A percentile compares a stretch with the other conserved stretches of the same genome.
phyloP scores from a whole-genome alignment of 2,888 invertebrate species.

The Phalangium opilio region DNA sequence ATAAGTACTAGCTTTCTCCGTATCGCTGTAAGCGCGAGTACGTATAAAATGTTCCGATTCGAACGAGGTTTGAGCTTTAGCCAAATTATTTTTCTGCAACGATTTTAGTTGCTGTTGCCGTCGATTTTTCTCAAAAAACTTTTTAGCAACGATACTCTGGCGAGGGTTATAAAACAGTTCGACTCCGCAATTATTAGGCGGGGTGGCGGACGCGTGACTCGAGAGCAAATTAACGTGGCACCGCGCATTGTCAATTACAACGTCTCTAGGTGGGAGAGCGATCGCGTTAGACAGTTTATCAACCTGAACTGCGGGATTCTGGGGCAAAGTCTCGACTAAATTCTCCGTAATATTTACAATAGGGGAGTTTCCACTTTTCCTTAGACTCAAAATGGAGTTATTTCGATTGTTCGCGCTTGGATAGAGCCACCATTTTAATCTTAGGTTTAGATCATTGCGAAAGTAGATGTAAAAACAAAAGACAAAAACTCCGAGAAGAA shows the following conservation, averaged over 20 bases:
- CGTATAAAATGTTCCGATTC: conserved; percentile 12
- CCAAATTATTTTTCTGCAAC: conserved; percentile 20
- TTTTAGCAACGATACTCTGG: conserved; percentile 81
- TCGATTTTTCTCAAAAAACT: conserved; percentile 62
- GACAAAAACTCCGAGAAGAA: conserved; percentile 59
- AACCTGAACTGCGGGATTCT: too few species aligned
- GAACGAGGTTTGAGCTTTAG: neutral
- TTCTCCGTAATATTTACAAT: too few species aligned
- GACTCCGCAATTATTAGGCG: conserved; percentile 26
- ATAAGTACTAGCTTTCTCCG: neutral
- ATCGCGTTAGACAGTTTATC: too few species aligned
- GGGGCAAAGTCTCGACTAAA: too few species aligned
- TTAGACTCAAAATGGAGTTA: too few species aligned
- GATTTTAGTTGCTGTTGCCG: conserved; percentile 26
- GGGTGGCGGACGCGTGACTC: conserved; percentile 15
- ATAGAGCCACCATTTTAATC: too few species aligned
- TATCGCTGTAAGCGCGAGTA: conserved; percentile 22
- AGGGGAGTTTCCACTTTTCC: too few species aligned
- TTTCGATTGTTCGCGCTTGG: too few species aligned
- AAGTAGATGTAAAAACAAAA: conserved; percentile 71
- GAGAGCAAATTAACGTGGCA: conserved; percentile 25
- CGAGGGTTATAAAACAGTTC: conserved; percentile 82
- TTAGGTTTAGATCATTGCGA: conserved; percentile 51
- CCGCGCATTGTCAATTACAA: too few species aligned
- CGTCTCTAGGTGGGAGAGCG: too few species aligned